Percentiles rank a stretch among this genome's conserved stretches.
These are phyloP conservation scores for Tylochromis polylepis DNA, from an alignment of 2,113 vertebrate species.

Conservation along the genomic window DNA sequence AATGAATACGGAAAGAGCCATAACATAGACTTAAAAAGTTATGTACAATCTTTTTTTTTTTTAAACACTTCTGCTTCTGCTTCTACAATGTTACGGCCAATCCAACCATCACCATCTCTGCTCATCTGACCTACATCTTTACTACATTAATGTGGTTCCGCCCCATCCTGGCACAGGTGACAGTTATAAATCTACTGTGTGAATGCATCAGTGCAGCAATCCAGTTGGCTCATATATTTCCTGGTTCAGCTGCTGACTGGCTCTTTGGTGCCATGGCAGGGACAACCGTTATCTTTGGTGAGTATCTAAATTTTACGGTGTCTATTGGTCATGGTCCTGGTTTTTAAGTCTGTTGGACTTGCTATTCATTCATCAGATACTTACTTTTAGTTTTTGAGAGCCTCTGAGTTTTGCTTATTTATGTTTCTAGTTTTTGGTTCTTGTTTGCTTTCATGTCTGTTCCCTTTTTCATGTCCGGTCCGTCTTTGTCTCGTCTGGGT, in stretches of 20 bases:
- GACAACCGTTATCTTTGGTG: background rate
- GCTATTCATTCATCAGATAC: background rate
- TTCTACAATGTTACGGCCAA: background rate
- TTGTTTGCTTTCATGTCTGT: background rate
- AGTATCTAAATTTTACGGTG: background rate
- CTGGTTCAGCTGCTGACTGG: background rate
- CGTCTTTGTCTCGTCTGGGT: background rate
- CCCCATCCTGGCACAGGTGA: background rate
- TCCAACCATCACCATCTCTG: background rate
- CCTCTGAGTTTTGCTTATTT: background rate
- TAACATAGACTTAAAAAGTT: background rate
- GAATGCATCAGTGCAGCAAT: background rate
- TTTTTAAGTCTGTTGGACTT: background rate
- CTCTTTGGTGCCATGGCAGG: background rate
- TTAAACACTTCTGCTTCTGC: background rate
- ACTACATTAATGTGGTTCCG: background rate
- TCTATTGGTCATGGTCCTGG: background rate
- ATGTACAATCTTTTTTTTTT: background rate
- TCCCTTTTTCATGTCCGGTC: background rate
- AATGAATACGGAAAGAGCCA: background rate
- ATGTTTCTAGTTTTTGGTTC: background rate
- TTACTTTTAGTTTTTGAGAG: background rate
- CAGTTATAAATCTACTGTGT: background rate
- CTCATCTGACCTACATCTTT: background rate
- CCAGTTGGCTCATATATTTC: background rate